Evolutionary conservation across 2,888 invertebrate genomes (phyloP).

Genomic region (Leucania comma): DNA sequence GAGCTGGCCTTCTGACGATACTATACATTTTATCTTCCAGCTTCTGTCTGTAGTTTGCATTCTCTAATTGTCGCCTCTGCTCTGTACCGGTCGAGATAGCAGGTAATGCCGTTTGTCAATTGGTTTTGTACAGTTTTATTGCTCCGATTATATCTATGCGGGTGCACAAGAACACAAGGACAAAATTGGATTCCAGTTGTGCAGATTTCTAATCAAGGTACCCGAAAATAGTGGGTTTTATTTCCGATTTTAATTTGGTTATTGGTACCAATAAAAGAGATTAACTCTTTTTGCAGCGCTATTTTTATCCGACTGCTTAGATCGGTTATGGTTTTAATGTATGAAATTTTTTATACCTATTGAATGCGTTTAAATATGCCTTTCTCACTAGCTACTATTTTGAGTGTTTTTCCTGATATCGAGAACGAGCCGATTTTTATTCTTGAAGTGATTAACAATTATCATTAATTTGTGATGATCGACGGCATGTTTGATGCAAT

Average conservation of each 20-base stretch:
- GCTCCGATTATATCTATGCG: slow-evolving; percentile 46
- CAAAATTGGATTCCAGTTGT: slow-evolving; percentile 25
- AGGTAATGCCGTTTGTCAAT: slow-evolving; percentile 61
- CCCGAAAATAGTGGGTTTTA: slow-evolving; percentile 11
- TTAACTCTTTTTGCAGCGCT: no score
- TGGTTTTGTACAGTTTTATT: slow-evolving; percentile 57
- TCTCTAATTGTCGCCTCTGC: slow-evolving; percentile 71
- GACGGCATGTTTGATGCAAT: no score
- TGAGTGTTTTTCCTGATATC: no score
- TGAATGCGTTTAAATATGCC: no score
- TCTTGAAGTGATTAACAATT: no score
- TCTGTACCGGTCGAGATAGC: slow-evolving; percentile 58
- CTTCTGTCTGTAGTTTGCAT: slow-evolving; percentile 64
- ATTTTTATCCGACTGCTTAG: neutral
- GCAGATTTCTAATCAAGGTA: slow-evolving; percentile 24
- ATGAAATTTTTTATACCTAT: no score
- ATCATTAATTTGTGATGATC: no score
- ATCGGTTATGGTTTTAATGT: no score
- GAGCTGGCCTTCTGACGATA: slow-evolving; percentile 17
- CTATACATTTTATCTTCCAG: neutral
- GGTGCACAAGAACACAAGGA: slow-evolving; percentile 17
- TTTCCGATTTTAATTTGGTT: slow-evolving; percentile 13
- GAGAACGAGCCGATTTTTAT: no score
- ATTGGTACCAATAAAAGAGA: neutral
- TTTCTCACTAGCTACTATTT: no score